Evolutionary conservation across 2,113 vertebrate genomes (phyloP), one percentile per base, ranked within the genome.

Genomic region (Myrmecophaga tridactyla): DNA sequence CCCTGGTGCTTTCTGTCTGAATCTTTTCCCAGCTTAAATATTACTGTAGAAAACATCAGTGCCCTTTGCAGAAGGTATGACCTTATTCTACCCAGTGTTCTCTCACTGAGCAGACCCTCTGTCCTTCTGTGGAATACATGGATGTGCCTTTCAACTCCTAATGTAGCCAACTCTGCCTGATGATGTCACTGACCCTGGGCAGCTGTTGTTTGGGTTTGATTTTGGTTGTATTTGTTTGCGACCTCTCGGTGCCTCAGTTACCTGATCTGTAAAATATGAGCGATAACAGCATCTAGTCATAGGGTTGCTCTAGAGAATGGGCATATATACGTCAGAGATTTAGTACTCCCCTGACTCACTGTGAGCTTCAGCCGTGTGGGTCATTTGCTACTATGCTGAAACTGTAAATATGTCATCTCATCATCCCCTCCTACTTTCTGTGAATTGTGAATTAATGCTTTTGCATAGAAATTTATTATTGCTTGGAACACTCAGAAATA

Each of bases 41-140:
- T 34, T 31, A 36, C 14, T 1, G 0, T 9, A 21, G 39, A 8
- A 43, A 36, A 7, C 7, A 5, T 20, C 1, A 13, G 27, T 23
- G 21, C 6, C 11, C 31, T 67, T 41, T 0, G 51, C 60, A 25
- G 17, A 48, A 7, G 7, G 3, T 2, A 17, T 17, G 11, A 46
- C 1, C 86, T 89, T 46, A 0, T 6, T 7, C 1, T 5, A 21
- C 43, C n/a, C 36, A 27, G 48, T 51, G 17, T 7, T 2, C n/a
- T 27, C 23, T 43, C 31, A 0, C 41, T 13, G 3, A 21, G 15
- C 21, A 70, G 46, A 65, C 23, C 10, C 12, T 36, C 77, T 31
- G 18, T 51, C 53, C 39, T 60, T 8, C 34, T 34, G 34, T 0
- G 15, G 23, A 11, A 4, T 1, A 0, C 0, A 0, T 1, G 4